These are phyloP conservation scores for Notiomystis cincta DNA, from an alignment of 2,113 vertebrate genomes.

Conservation along the genomic window DNA sequence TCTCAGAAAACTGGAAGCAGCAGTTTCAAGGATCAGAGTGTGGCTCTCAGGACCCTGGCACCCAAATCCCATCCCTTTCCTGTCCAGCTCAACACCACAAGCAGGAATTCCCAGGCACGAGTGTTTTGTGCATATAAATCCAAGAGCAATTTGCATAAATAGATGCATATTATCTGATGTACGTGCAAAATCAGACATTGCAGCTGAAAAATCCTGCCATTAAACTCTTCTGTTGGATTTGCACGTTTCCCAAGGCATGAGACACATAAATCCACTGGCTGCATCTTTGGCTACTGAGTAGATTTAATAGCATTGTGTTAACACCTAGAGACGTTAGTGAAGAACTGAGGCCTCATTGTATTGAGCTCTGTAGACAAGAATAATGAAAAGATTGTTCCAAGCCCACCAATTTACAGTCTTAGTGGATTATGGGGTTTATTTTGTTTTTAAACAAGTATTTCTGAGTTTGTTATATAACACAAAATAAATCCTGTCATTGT, in stretches of 20 bases:
- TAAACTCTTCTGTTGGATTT: slow-evolving; percentile 1
- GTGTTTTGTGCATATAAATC: slow-evolving; percentile 35
- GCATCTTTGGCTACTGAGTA: slow-evolving; percentile 29
- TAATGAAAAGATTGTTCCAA: slow-evolving; percentile 53
- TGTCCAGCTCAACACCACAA: neutral
- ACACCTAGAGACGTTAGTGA: slow-evolving; percentile 49
- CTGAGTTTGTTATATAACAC: slow-evolving; percentile 6
- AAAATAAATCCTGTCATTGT: slow-evolving; percentile 20
- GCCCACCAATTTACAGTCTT: slow-evolving; percentile 43
- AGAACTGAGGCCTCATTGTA: slow-evolving; percentile 52
- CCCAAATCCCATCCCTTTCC: neutral
- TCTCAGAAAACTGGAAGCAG: neutral
- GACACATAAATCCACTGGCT: slow-evolving; percentile 43
- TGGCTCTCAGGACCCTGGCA: neutral
- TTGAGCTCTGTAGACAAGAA: neutral
- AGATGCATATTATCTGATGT: slow-evolving; percentile 41
- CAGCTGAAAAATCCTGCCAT: slow-evolving; percentile 47
- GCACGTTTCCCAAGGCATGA: slow-evolving; percentile 38
- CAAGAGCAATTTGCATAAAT: slow-evolving; percentile 18
- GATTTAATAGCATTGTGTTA: slow-evolving; percentile 61
- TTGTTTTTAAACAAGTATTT: slow-evolving; percentile 31
- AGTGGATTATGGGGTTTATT: slow-evolving; percentile 45
- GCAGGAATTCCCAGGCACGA: neutral
- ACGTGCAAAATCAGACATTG: slow-evolving; percentile 50
- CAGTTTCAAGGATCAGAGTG: fast-evolving